Evolutionary conservation across 1,140 invertebrate genomes (phyloP).

Genomic region (Popillia japonica): DNA sequence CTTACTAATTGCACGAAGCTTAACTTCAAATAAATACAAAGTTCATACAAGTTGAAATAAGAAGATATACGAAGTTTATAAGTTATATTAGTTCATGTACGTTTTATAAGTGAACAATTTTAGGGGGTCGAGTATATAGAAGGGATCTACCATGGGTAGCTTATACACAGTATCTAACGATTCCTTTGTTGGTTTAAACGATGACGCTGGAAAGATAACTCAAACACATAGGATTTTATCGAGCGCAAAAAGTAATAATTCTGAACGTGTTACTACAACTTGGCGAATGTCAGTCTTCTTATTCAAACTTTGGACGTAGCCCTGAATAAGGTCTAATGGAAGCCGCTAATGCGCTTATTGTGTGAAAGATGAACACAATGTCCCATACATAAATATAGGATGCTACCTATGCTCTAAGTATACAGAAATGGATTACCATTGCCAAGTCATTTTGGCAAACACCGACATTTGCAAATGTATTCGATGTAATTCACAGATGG

Average conservation of each 20-base stretch:
- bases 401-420: slow-evolving; percentile 32
- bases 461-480: slow-evolving; percentile 3
- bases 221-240: slow-evolving; percentile 9
- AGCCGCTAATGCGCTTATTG: slow-evolving; percentile 41
- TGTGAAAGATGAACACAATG: slow-evolving; percentile 38
- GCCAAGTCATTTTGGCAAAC: slow-evolving; percentile 4
- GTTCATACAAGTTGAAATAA: too few species aligned
- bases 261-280: not conserved
- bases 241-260: slow-evolving; percentile 21
- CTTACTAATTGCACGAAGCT: too few species aligned
- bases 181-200: slow-evolving; percentile 17
- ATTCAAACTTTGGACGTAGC: slow-evolving; percentile 6
- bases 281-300: not conserved
- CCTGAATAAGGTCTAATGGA: slow-evolving; percentile 38
- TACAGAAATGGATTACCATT: slow-evolving; percentile 9
- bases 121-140: too few species aligned
- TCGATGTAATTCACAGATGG: not conserved
- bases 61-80: too few species aligned
- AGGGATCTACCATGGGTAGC: not conserved
- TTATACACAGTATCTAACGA: not conserved
- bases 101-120: too few species aligned
- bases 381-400: slow-evolving; percentile 12
- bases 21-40: too few species aligned
- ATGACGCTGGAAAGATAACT: slow-evolving; percentile 14
- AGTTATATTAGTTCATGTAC: too few species aligned